phyloP scores from a whole-genome alignment of 2,888 invertebrate species.

The Synergus umbraculus region DNA sequence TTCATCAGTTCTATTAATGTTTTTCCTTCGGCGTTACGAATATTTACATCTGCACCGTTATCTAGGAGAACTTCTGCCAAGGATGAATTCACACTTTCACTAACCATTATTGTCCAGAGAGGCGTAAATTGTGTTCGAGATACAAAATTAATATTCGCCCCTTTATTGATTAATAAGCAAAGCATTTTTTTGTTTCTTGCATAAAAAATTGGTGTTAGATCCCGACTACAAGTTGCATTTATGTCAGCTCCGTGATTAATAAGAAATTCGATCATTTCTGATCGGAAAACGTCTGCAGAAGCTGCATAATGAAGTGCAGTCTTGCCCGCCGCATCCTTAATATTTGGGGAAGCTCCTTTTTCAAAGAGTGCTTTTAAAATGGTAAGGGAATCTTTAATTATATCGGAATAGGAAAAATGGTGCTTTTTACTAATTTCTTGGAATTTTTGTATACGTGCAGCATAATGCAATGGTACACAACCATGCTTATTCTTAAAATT shows the following conservation, averaged over 20 bases:
- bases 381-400: not conserved
- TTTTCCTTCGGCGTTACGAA: no score
- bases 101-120: no score
- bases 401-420: no score
- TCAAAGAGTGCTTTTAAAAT: not conserved
- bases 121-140: no score
- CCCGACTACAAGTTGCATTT: not conserved
- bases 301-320: conserved; percentile 5
- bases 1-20: no score
- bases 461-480: no score
- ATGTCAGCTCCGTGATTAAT: not conserved
- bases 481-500: no score
- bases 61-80: no score
- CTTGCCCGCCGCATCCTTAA: not conserved
- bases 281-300: not conserved
- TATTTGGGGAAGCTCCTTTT: not conserved
- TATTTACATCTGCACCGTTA: no score
- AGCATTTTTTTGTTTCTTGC: not conserved
- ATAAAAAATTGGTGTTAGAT: not conserved
- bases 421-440: no score
- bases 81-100: no score
- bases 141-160: not conserved
- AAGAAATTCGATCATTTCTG: not conserved
- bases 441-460: no score
- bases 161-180: not conserved